phyloP scores from a whole-genome alignment of 1,140 invertebrate genomes.

The Delia radicum region DNA sequence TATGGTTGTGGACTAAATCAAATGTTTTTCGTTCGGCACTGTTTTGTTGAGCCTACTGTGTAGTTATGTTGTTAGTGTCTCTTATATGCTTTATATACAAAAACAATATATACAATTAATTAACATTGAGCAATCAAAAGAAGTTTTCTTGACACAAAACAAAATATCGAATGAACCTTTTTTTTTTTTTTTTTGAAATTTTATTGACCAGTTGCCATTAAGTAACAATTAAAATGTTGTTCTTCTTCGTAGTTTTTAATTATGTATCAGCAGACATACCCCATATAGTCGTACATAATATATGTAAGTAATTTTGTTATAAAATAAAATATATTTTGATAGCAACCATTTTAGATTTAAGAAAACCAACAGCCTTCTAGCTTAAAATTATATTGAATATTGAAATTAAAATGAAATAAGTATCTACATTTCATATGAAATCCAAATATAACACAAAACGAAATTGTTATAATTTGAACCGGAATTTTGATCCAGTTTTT shows the following conservation, averaged over 20 bases:
- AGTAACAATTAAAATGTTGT: too few species aligned
- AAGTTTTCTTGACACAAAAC: neutral
- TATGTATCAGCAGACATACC: too few species aligned
- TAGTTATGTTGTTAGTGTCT: neutral
- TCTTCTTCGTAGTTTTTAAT: too few species aligned
- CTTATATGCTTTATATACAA: neutral
- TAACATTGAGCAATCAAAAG: neutral
- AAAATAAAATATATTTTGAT: too few species aligned
- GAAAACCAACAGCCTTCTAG: too few species aligned
- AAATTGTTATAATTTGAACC: neutral
- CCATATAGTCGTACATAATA: too few species aligned
- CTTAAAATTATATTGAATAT: too few species aligned
- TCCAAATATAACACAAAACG: neutral
- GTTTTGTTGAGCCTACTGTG: neutral
- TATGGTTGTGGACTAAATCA: too few species aligned
- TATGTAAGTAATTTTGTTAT: too few species aligned
- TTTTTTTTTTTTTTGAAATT: neutral
- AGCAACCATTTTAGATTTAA: too few species aligned
- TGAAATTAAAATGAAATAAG: neutral
- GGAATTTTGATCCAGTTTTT: neutral
- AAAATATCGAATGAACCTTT: too few species aligned
- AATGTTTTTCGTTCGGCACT: neutral
- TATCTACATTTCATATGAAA: neutral
- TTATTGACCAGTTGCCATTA: neutral
- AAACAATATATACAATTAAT: neutral